Percentiles rank a stretch among this genome's conserved stretches.
phyloP scores from a whole-genome alignment of 2,797 vertebrate species.

The Phrynocephalus vlangalii region DNA sequence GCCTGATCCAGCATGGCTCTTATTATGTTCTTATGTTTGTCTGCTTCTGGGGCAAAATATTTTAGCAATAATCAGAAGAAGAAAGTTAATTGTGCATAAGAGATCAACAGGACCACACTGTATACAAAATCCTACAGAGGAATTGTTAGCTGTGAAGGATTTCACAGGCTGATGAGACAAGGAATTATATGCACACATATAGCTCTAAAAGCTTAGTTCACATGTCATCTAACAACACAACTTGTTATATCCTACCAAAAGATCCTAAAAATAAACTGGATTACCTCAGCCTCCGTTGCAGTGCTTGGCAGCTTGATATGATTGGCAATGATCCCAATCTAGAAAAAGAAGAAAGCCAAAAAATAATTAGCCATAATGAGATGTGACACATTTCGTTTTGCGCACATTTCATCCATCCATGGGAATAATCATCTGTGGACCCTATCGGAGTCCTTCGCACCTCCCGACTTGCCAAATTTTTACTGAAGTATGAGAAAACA shows the following conservation, averaged over 20 bases:
- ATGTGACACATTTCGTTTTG: background rate
- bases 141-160: too few species aligned
- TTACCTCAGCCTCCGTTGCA: slow-evolving; percentile 92
- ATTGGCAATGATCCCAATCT: slow-evolving; percentile 95
- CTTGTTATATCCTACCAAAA: background rate
- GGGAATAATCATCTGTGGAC: background rate
- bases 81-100: background rate
- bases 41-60: too few species aligned
- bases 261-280: slow-evolving; percentile 49
- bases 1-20: too few species aligned
- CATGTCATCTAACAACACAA: too few species aligned
- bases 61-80: background rate
- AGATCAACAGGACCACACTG: too few species aligned
- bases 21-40: too few species aligned
- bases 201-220: background rate
- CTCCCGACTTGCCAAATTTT: background rate
- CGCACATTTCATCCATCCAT: background rate
- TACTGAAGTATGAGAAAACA: background rate
- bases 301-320: slow-evolving; percentile 91
- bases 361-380: slow-evolving; percentile 42
- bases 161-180: too few species aligned
- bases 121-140: background rate
- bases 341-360: slow-evolving; percentile 57
- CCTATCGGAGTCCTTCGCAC: background rate
- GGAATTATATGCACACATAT: background rate